Evolutionary conservation across 2,797 vertebrate species (phyloP).

Genomic region (Paramormyrops hopkinsi): DNA sequence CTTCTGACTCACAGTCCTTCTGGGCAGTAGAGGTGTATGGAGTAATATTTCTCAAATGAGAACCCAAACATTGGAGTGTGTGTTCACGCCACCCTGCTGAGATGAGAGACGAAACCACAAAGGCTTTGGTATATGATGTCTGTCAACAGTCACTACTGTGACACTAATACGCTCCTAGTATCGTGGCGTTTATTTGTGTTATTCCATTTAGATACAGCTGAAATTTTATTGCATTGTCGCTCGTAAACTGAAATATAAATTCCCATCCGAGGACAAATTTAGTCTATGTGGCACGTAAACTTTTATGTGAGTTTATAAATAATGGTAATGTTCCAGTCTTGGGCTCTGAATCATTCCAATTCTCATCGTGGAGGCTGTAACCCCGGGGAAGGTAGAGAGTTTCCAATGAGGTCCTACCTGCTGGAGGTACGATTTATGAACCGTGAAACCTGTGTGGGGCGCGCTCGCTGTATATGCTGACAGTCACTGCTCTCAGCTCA

Average conservation of each 20-base stretch:
- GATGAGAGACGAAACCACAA: not conserved
- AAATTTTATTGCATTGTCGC: not conserved
- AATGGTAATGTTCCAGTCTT: not conserved
- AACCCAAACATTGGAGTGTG: not conserved
- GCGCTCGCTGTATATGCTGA: not conserved
- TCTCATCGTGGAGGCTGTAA: not conserved
- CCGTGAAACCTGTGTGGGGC: too few species aligned
- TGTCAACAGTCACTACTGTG: not conserved
- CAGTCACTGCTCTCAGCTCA: not conserved
- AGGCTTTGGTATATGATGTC: not conserved
- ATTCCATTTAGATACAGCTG: not conserved
- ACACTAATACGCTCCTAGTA: not conserved
- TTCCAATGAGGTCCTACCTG: not conserved
- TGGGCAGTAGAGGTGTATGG: not conserved
- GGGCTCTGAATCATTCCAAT: not conserved
- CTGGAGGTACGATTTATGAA: not conserved
- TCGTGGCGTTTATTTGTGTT: not conserved
- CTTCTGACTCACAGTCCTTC: not conserved
- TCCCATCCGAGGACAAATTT: not conserved
- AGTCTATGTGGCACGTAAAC: not conserved
- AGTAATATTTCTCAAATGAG: not conserved
- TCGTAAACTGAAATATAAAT: conserved; percentile 4
- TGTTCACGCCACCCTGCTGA: not conserved
- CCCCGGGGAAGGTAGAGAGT: not conserved
- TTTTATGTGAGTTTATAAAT: conserved; percentile 7